Percentiles rank a stretch among this genome's conserved stretches.
Conservation (phyloP, 2,113 vertebrate genomes). For the Lichenostomus cassidix region DNA sequence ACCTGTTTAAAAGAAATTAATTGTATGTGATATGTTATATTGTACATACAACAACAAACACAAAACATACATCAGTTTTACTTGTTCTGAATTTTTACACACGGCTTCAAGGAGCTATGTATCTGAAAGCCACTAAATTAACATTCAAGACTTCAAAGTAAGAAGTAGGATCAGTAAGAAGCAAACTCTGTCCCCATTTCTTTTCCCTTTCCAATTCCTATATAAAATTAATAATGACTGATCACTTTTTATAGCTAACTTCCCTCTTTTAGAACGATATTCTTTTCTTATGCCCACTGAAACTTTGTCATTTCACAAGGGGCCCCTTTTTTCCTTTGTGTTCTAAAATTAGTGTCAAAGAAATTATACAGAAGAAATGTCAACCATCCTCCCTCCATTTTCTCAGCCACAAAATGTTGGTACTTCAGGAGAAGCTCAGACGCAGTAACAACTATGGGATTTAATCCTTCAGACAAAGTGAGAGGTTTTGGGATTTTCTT, state of each 20-base stretch:
- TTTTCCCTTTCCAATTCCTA: background rate
- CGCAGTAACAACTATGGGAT: background rate
- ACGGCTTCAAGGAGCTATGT: background rate
- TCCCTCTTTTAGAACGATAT: background rate
- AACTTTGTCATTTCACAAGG: background rate
- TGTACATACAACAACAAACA: background rate
- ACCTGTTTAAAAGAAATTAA: conserved; percentile 74
- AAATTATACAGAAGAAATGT: background rate
- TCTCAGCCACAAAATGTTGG: background rate
- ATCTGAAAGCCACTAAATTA: background rate
- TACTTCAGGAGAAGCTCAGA: background rate
- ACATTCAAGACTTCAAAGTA: background rate
- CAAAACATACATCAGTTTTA: background rate
- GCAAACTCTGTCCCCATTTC: background rate
- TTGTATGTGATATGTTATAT: background rate
- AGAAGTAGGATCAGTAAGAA: background rate
- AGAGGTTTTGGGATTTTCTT: background rate
- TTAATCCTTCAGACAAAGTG: background rate
- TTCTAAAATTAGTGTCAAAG: background rate
- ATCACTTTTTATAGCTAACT: background rate
- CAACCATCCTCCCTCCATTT: background rate
- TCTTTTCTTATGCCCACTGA: background rate
- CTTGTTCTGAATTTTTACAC: background rate
- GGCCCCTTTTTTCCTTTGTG: background rate
- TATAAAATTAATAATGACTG: background rate